A percentile compares a stretch with the other conserved stretches of the same genome.
Conservation (phyloP, 2,888 invertebrate species). For the Chamaedrilus cognettii region DNA sequence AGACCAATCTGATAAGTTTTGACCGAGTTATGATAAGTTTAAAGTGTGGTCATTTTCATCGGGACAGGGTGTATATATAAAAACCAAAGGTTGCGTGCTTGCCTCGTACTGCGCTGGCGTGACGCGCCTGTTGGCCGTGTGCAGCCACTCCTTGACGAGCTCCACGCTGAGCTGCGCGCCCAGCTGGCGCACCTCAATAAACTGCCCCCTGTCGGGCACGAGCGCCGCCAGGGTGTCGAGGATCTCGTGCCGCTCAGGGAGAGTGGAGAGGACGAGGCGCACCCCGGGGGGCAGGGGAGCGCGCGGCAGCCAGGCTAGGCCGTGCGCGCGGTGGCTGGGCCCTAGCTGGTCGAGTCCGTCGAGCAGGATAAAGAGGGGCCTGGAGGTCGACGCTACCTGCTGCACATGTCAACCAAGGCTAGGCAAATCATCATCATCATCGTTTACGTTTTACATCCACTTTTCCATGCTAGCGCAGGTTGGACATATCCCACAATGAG, state of each 20-base stretch:
- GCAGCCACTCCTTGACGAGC: conserved; percentile 32
- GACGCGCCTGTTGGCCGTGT: conserved; percentile 34
- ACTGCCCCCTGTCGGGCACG: conserved; percentile 24
- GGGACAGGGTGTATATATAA: no score
- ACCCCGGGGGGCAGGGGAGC: conserved; percentile 38
- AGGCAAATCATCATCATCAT: no score
- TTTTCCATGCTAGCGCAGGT: no score
- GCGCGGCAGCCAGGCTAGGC: conserved; percentile 42
- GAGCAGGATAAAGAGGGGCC: conserved; percentile 41
- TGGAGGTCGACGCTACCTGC: conserved; percentile 39
- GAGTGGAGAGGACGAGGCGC: conserved; percentile 42
- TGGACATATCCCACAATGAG: no score
- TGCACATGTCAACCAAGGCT: no score
- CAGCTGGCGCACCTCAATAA: conserved; percentile 33
- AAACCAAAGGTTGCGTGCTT: no score
- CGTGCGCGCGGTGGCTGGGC: conserved; percentile 37
- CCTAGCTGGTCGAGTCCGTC: conserved; percentile 46
- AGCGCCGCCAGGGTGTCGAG: conserved; percentile 40
- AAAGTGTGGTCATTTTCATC: background rate
- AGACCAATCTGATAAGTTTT: no score
- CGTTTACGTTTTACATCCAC: no score
- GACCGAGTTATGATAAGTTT: background rate
- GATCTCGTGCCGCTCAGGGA: conserved; percentile 39
- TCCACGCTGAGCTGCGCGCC: conserved; percentile 26
- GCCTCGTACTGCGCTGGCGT: conserved; percentile 38